Base-by-base conservation (phyloP, 2,888 invertebrate genomes). In the Caenorhabditis macrosperma region DNA sequence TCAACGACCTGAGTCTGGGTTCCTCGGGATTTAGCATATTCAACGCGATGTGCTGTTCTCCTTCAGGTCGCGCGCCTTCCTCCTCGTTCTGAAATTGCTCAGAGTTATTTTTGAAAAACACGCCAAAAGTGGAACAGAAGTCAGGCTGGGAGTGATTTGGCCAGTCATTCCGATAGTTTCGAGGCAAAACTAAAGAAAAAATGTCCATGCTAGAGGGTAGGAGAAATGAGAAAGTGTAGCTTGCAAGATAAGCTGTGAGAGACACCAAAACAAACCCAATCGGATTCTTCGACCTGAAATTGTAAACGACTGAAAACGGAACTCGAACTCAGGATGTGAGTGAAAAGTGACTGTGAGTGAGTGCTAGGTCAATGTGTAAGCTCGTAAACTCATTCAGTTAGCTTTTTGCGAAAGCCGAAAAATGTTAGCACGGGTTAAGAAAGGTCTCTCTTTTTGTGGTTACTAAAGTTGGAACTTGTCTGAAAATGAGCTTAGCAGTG, bases 11-110 rank as follows among this genome's bases (percentile, higher is more conserved):
- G n/a, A 86, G 48, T 28, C 86, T 75, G 22, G 86, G 86, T 67
- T 86, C 86, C 54, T 82, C 83, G 22, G 63, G 79, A 67, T 79
- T 82, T 22, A 86, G 71, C 68, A 86, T 83, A 54, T 86, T 84
- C 80, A 86, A 64, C 17, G 83, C 84, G 35, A 86, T 86, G 69
- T 85, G 85, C 41, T 86, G 79, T 22, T 82, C 74, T 22, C 76
- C 76, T 9, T 77, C 81, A 4, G 33, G 66, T 12, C 76, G 71
- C n/a, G 63, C 35, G 1, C 63, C 72, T 15, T 77, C 81, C 38
- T 80, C 80, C 38, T 81, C 81, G 41, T 81, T 80, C 80, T 80
- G 69, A 57, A 78, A 67, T 20, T 59, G 26, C 30, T 10, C 26
- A 60, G 38, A 41, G 38, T 38, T 17, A 12, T 20, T 38, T 24